Evolutionary conservation across 2,113 vertebrate genomes (phyloP), one percentile per base, ranked within the genome.

Genomic region (Mystacornis crossleyi): DNA sequence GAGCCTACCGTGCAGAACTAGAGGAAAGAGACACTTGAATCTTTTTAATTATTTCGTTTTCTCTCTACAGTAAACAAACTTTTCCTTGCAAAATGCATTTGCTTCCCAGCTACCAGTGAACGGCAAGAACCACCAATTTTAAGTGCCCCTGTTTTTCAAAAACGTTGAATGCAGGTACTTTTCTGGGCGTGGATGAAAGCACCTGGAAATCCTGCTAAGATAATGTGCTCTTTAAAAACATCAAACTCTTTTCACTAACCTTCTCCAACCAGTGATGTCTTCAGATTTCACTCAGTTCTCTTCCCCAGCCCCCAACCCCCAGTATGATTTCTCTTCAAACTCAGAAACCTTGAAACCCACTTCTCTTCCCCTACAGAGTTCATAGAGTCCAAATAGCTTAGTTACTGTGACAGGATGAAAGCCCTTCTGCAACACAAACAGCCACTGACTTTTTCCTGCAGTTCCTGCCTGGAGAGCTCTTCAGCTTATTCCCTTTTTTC

Each of bases 1-100:
- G 74, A 93, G 61, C 87, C 83, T 90, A 97, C 95, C 91, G 93
- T 94, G 90, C 91, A 84, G 89, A 96, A 80, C 86, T 43, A 73
- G 71, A 95, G 61, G 85, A 93, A 47, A 86, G 80, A 94, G 66
- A 77, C 19, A 67, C 79, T 96, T 66, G 71, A 53, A 92, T 90
- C 75, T 95, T 94, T 89, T 91, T 94, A 97, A 97, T 97, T 92
- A 78, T 96, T 94, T 86, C 91, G 78, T 75, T 93, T 97, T 94
- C 79, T 78, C 47, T 66, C 83, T 93, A 86, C 82, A 94, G 86
- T 97, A 97, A 97, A 95, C 81, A 96, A 95, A 96, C 50, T 74
- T 95, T 81, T 81, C 85, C 71, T 91, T 90, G 51, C 66, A 94
- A 97, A 96, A 86, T 12, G 7, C 28, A 31, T 85, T 88, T 90